A percentile compares a stretch with the other conserved stretches of the same genome.
Evolutionary conservation across 2,113 vertebrate genomes (phyloP).

Genomic region (Hippocampus mohnikei): DNA sequence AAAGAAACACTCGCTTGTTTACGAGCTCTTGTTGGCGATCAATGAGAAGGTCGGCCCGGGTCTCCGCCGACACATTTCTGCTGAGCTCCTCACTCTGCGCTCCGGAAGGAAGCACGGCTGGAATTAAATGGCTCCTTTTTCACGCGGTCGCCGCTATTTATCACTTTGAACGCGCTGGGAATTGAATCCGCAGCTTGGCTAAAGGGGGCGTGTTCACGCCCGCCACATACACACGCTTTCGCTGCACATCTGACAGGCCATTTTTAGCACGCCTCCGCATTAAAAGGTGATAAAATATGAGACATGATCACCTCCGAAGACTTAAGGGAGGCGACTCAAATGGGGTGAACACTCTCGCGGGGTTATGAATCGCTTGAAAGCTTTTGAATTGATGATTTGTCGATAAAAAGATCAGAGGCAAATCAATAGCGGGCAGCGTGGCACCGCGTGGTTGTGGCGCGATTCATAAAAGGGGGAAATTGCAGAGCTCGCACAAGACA

Average conservation of each 20-base stretch:
- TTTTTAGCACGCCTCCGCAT: background rate
- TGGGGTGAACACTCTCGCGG: background rate
- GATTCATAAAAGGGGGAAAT: background rate
- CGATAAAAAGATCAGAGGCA: background rate
- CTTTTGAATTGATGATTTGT: background rate
- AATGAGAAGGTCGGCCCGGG: slow-evolving; percentile 4
- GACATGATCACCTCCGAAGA: background rate
- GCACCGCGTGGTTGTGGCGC: background rate
- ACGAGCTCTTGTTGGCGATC: background rate
- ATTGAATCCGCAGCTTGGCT: slow-evolving; percentile 34
- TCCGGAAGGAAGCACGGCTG: background rate
- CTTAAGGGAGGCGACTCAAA: background rate
- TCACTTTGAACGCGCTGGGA: slow-evolving; percentile 23
- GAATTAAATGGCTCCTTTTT: slow-evolving; percentile 28
- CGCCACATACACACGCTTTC: background rate
- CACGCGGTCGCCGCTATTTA: slow-evolving; percentile 24
- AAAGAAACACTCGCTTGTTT: background rate
- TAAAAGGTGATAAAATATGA: background rate
- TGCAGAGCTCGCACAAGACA: background rate
- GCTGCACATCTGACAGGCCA: background rate
- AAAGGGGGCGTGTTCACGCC: background rate
- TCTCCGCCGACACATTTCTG: background rate
- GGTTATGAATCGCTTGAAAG: background rate
- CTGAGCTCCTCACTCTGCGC: slow-evolving; percentile 11
- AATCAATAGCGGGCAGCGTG: background rate